phyloP scores from a whole-genome alignment of 1,140 invertebrate species.

The Drosophila insularis region DNA sequence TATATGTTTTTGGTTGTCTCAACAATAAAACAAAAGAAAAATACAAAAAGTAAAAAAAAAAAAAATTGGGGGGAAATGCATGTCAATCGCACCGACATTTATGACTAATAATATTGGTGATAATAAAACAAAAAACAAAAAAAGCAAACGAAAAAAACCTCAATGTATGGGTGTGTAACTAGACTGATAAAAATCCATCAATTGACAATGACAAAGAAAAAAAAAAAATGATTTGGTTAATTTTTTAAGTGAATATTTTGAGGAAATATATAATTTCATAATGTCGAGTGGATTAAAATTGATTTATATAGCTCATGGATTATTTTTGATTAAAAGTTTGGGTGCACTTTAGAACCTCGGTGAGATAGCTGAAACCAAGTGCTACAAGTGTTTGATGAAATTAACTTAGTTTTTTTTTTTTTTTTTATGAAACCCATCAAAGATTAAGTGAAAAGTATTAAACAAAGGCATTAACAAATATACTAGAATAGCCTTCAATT shows the following conservation, averaged over 20 bases:
- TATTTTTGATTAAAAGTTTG: not conserved
- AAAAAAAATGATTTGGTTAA: too few species aligned
- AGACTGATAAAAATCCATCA: not conserved
- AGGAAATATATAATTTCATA: not conserved
- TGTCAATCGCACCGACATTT: not conserved
- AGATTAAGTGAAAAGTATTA: not conserved
- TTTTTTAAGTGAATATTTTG: too few species aligned
- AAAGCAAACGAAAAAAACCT: not conserved
- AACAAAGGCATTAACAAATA: not conserved
- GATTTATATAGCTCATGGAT: constrained; percentile 14
- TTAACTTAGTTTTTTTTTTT: not conserved
- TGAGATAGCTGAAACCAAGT: not conserved
- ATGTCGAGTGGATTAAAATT: constrained; percentile 12
- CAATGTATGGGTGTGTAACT: not conserved
- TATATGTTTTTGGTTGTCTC: not conserved
- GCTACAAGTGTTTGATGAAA: not conserved
- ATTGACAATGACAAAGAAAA: too few species aligned
- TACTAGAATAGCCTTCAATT: too few species aligned
- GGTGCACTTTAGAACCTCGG: not conserved
- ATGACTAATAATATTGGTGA: not conserved
- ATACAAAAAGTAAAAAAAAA: not conserved
- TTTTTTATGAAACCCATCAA: not conserved
- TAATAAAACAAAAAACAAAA: not conserved
- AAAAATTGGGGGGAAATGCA: constrained; percentile 1
- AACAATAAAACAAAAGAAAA: not conserved